phyloP scores from a whole-genome alignment of 2,797 vertebrate genomes.

The Menidia menidia region DNA sequence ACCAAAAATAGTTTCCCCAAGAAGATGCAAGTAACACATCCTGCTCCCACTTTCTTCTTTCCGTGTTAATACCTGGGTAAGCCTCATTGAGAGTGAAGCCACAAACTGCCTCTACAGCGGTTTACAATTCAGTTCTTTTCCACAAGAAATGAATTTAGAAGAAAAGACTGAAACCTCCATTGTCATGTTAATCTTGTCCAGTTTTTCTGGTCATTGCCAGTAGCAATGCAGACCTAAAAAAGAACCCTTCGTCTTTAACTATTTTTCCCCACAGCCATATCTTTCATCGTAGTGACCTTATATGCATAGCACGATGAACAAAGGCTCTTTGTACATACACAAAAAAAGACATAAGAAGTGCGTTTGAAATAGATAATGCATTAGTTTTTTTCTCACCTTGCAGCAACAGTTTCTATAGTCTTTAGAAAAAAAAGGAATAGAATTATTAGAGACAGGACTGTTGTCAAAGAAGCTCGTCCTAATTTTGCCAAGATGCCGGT shows the following conservation, averaged over 20 bases:
- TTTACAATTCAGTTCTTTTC: conserved; percentile 17
- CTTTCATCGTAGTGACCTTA: not conserved
- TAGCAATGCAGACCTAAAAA: not conserved
- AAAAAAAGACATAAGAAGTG: not conserved
- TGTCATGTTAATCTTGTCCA: conserved; percentile 2
- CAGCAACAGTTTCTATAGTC: not conserved
- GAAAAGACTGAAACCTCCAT: conserved; percentile 10
- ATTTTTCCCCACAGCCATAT: conserved; percentile 7
- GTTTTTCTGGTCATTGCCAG: not conserved
- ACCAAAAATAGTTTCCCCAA: not conserved
- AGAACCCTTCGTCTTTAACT: conserved; percentile 27
- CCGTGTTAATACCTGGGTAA: not conserved
- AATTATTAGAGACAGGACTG: conserved; percentile 7
- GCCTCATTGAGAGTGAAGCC: conserved; percentile 1
- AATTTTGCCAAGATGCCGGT: conserved; percentile 40
- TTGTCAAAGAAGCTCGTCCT: conserved; percentile 29
- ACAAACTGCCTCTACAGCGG: conserved; percentile 30
- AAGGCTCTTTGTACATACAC: not conserved
- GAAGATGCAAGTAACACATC: not conserved
- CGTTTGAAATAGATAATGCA: not conserved
- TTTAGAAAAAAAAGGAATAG: not conserved
- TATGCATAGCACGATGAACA: not conserved
- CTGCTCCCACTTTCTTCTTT: not conserved
- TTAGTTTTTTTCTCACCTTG: not conserved
- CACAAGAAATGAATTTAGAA: not conserved